A percentile compares a stretch with the other conserved stretches of the same genome.
These are phyloP conservation scores for Pipistrellus kuhlii DNA, from an alignment of 2,797 vertebrate genomes.

Conservation along the genomic window DNA sequence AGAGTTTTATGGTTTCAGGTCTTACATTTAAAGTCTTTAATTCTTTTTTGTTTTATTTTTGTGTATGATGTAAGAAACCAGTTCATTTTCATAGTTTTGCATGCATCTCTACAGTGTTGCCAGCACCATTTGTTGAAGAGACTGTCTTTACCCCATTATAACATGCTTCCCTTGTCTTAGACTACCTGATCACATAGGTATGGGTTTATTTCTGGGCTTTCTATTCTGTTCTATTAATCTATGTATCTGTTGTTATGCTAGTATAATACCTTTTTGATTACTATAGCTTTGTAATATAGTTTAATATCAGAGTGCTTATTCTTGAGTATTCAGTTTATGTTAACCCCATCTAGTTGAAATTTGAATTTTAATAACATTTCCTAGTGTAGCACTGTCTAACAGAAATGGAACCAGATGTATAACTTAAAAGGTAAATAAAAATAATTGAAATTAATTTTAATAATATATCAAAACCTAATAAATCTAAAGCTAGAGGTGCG, in stretches of 20 bases:
- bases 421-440: neutral
- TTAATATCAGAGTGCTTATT: neutral
- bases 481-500: no score
- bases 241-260: neutral
- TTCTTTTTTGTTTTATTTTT: neutral
- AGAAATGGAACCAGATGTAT: neutral
- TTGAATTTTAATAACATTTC: conserved; percentile 29
- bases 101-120: neutral
- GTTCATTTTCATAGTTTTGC: neutral
- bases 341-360: conserved; percentile 22
- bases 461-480: no score
- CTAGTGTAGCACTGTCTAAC: neutral
- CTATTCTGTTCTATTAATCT: neutral
- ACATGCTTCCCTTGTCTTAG: neutral
- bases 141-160: neutral
- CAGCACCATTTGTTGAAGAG: neutral
- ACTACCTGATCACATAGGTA: neutral
- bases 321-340: conserved; percentile 7
- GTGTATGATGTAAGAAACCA: neutral
- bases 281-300: neutral
- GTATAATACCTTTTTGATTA: neutral
- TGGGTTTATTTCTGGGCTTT: neutral
- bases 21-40: neutral
- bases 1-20: neutral
- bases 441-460: no score